Evolutionary conservation across 2,797 vertebrate species (phyloP).

Genomic region (Catharus ustulatus): DNA sequence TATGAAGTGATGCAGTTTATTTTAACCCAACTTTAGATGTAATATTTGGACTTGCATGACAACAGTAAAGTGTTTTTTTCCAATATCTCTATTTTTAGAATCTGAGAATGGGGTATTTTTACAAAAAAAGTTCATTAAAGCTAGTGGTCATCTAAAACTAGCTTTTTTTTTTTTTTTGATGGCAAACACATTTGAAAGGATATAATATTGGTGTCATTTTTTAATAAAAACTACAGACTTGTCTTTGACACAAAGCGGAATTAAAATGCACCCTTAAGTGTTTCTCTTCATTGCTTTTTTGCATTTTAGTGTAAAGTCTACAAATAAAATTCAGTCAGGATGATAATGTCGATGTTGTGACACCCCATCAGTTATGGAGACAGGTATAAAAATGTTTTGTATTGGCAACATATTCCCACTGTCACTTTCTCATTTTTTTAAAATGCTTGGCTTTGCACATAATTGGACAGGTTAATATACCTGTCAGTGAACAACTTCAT

Average conservation of each 20-base stretch:
- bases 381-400: conserved; percentile 4
- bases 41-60: not conserved
- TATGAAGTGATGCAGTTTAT: not conserved
- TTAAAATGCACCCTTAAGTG: not conserved
- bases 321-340: conserved; percentile 5
- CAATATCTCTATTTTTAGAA: not conserved
- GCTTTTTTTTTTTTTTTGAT: too few relatives aligned
- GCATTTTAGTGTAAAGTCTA: not conserved
- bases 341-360: conserved; percentile 1
- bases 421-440: not conserved
- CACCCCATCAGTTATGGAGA: not conserved
- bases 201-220: not conserved
- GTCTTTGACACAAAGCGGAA: not conserved
- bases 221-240: not conserved
- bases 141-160: not conserved
- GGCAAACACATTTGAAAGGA: not conserved
- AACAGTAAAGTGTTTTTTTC: not conserved
- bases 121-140: not conserved
- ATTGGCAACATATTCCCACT: not conserved
- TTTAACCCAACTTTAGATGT: not conserved
- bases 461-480: not conserved
- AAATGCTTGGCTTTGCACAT: not conserved
- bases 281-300: not conserved
- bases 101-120: not conserved
- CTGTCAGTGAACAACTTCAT: not conserved